Evolutionary conservation across 2,888 invertebrate species (phyloP).

Genomic region (Eupithecia abbreviata): DNA sequence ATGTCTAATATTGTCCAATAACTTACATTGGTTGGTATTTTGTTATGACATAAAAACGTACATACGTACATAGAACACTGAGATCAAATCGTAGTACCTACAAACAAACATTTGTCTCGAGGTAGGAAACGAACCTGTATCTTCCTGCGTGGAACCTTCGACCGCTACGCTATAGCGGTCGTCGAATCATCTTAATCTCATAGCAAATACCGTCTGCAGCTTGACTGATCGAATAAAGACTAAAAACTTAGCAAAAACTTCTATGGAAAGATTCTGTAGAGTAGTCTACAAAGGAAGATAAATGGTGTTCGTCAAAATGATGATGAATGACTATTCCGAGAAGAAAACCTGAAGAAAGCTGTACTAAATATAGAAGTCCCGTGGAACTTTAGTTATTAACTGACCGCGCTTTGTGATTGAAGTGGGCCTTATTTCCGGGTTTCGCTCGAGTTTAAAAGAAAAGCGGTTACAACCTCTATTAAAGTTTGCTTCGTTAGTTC

Average conservation of each 20-base stretch:
- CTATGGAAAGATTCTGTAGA: not conserved
- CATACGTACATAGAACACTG: too few relatives aligned
- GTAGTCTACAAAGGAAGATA: slow-evolving; percentile 26
- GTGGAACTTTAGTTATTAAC: slow-evolving; percentile 36
- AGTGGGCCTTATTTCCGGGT: slow-evolving; percentile 19
- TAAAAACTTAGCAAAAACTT: slow-evolving; percentile 1
- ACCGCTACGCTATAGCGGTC: too few relatives aligned
- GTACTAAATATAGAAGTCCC: slow-evolving; percentile 9
- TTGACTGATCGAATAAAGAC: not conserved
- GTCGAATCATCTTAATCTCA: not conserved
- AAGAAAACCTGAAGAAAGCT: slow-evolving; percentile 11
- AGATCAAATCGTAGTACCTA: too few relatives aligned
- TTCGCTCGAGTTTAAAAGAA: not conserved
- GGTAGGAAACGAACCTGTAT: too few relatives aligned
- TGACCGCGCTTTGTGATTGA: slow-evolving; percentile 32
- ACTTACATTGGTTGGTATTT: too few relatives aligned
- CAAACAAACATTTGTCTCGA: too few relatives aligned
- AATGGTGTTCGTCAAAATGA: slow-evolving; percentile 34
- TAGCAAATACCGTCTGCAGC: not conserved
- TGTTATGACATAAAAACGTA: too few relatives aligned
- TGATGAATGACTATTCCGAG: slow-evolving; percentile 28
- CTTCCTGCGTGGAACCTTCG: too few relatives aligned
- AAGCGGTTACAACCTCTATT: not conserved
- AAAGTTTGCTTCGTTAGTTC: slow-evolving; percentile 1
- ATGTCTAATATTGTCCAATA: too few relatives aligned